Base-by-base conservation (phyloP, 2,113 vertebrate genomes). In the Tichodroma muraria region DNA sequence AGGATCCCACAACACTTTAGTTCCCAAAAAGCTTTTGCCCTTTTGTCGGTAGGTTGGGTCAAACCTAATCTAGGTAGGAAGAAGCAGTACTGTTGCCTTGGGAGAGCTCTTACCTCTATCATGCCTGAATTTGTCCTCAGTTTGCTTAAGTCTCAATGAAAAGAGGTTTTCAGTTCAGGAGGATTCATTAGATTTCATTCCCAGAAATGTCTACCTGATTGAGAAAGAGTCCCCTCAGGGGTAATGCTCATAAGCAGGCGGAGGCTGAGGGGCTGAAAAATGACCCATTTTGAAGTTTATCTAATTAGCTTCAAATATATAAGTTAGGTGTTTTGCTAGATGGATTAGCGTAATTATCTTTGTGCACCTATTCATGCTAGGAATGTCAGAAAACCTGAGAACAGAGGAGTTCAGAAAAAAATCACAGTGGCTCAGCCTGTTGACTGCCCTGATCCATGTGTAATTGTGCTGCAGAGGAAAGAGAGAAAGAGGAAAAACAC, bases 261-360 rank as follows among this genome's bases (percentile, higher is more conserved):
- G 49, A 94, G 82, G 49, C 91, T 93, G 83, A 95, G 70, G 57
- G 49, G 72, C 88, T 97, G 96, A 96, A 96, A 96, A 96, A 97
- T 97, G 94, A 97, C 93, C 94, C 93, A 94, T 96, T 94, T 96
- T 96, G 93, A 94, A 93, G 88, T 96, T 96, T 95, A 95, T 96
- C 85, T 95, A 97, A 97, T 97, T 97, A 97, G 92, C 85, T 95
- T 71, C 94, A 83, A 86, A 95, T 86, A 53, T 95, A 65, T 92
- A 96, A 94, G 88, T 95, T 95, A 49, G 92, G 61, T 96, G 82
- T 96, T 96, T 96, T 95, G 82, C 85, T 95, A 95, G 95, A 96
- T 97, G 93, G 95, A 97, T 97, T 95, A 95, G 80, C 0, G 92
- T 93, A 96, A 97, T 97, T 96, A 97, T 94, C 94, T 95, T 54